Conservation (phyloP, 2,113 vertebrate genomes). For the Stigmatopora nigra region DNA sequence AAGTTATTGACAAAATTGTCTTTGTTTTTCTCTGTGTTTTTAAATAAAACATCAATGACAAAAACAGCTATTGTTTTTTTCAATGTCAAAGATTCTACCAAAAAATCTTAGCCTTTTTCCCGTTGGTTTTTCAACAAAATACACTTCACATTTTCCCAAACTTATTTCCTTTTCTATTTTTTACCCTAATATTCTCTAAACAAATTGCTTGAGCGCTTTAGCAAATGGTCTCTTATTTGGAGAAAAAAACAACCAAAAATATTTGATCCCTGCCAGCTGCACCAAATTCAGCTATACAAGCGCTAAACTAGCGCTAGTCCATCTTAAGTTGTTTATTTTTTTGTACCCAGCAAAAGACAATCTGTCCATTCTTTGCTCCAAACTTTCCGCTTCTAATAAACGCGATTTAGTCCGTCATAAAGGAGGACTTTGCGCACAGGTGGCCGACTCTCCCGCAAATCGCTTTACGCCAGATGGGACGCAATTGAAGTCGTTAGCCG, state of each 20-base stretch:
- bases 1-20: too few species aligned
- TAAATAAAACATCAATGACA: too few species aligned
- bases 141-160: too few species aligned
- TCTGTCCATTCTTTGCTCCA: not conserved
- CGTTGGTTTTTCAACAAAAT: too few species aligned
- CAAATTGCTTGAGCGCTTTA: too few species aligned
- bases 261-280: not conserved
- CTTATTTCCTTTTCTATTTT: too few species aligned
- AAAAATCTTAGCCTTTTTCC: too few species aligned
- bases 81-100: too few species aligned
- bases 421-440: slow-evolving; percentile 4
- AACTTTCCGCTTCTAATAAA: not conserved
- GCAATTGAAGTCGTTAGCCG: slow-evolving; percentile 2
- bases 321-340: not conserved
- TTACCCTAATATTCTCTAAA: not conserved
- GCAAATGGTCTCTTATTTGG: too few species aligned
- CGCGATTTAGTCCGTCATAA: not conserved
- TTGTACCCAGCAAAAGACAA: not conserved
- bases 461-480: not conserved
- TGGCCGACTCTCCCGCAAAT: slow-evolving; percentile 2
- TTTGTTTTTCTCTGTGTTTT: too few species aligned
- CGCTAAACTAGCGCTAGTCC: not conserved
- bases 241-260: too few species aligned
- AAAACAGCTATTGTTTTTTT: too few species aligned
- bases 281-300: not conserved